Evolutionary conservation across 2,888 invertebrate genomes (phyloP).

Genomic region (Colostygia pectinataria): DNA sequence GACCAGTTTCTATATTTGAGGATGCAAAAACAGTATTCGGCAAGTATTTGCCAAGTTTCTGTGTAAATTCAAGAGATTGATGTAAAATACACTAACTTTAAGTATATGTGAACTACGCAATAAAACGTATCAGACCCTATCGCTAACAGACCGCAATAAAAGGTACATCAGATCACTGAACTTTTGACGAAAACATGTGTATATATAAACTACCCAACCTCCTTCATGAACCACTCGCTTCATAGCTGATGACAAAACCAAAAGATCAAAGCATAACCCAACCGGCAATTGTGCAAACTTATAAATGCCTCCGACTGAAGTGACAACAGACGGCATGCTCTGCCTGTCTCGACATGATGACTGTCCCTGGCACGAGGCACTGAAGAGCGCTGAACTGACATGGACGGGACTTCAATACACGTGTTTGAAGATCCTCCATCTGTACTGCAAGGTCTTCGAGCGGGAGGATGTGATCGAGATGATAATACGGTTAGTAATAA

Average conservation of each 20-base stretch:
- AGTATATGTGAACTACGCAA: too few species aligned
- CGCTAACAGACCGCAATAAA: too few species aligned
- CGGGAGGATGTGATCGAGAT: constrained; percentile 90
- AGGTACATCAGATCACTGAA: too few species aligned
- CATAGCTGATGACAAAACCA: constrained; percentile 20
- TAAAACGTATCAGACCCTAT: too few species aligned
- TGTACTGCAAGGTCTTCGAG: constrained; percentile 94
- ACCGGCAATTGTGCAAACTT: constrained; percentile 27
- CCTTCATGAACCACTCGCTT: constrained; percentile 15
- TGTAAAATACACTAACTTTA: too few species aligned
- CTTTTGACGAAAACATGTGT: neutral
- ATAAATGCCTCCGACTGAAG: constrained; percentile 80
- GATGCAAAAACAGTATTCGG: constrained; percentile 19
- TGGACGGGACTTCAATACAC: constrained; percentile 94
- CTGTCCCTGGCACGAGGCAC: constrained; percentile 84
- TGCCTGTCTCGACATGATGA: constrained; percentile 85
- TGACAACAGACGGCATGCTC: constrained; percentile 78
- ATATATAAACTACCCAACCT: neutral
- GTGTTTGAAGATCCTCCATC: constrained; percentile 91
- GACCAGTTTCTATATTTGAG: constrained; percentile 22
- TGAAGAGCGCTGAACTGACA: constrained; percentile 82
- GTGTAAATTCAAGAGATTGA: constrained; percentile 4
- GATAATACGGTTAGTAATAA: constrained; percentile 87
- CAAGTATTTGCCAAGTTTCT: constrained; percentile 4
- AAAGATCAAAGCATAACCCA: constrained; percentile 27